Conservation (phyloP, 2,113 vertebrate species). For the Sterna hirundo region DNA sequence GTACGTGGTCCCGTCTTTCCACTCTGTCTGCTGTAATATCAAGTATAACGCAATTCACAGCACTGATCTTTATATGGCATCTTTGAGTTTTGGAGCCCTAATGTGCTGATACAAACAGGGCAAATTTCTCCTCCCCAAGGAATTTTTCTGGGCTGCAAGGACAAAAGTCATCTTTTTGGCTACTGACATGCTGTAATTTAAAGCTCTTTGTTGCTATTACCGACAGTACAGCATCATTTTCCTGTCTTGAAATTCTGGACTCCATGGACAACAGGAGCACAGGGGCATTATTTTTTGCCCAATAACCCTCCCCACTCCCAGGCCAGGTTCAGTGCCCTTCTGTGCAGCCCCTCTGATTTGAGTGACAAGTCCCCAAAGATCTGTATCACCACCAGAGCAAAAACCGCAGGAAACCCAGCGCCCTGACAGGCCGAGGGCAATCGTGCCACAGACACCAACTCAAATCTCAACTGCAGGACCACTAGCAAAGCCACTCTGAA, state of each 20-base stretch:
- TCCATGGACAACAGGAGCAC: background rate
- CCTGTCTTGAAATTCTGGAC: background rate
- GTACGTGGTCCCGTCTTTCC: background rate
- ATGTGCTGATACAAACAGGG: background rate
- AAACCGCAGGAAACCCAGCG: background rate
- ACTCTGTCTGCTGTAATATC: background rate
- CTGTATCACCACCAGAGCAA: background rate
- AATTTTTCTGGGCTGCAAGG: background rate
- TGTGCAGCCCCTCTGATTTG: background rate
- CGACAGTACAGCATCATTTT: background rate
- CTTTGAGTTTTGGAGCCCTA: background rate
- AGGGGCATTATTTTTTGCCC: background rate
- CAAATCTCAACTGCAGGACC: background rate
- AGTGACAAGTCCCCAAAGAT: background rate
- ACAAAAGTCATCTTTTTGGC: background rate
- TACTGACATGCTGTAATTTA: background rate
- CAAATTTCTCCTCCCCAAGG: background rate
- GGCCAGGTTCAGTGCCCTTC: background rate
- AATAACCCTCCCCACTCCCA: background rate
- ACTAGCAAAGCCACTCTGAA: background rate
- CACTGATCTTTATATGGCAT: background rate
- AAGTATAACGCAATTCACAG: background rate
- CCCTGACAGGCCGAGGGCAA: background rate
- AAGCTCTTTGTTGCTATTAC: background rate
- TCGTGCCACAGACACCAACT: background rate